Evolutionary conservation across 2,113 vertebrate species (phyloP).

Genomic region (Boulengeromyrus knoepffleri): DNA sequence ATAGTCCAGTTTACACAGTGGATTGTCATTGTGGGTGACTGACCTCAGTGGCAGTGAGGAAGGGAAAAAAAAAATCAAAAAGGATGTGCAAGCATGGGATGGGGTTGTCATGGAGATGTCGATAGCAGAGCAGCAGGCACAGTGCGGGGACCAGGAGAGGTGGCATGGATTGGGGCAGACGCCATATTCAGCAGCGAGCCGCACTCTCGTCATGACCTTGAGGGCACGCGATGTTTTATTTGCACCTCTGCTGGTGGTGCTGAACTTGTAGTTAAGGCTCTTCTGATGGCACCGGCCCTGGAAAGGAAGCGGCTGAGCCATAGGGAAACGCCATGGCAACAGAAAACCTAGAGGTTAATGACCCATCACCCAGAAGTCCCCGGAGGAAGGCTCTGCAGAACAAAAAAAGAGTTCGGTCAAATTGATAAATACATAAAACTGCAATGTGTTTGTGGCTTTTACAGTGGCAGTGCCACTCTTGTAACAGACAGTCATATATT

Average conservation of each 20-base stretch:
- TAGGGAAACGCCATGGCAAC: not conserved
- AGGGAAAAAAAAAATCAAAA: not conserved
- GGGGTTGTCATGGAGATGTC: slow-evolving; percentile 17
- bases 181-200: not conserved
- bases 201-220: not conserved
- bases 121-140: not conserved
- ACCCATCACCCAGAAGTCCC: not conserved
- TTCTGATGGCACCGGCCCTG: not conserved
- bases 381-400: not conserved
- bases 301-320: not conserved
- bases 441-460: not conserved
- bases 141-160: not conserved
- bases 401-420: not conserved
- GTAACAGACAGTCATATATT: not conserved
- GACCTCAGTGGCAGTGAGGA: not conserved
- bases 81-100: not conserved
- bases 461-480: not conserved
- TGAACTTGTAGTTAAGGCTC: slow-evolving; percentile 4
- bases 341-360: not conserved
- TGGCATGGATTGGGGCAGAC: not conserved
- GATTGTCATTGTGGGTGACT: slow-evolving; percentile 2
- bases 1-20: not conserved
- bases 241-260: slow-evolving; percentile 19
- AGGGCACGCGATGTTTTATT: not conserved
- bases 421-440: not conserved